Evolutionary conservation across 2,888 invertebrate species (phyloP), one percentile per base, ranked within the genome.

Genomic region (Clunio marinus): DNA sequence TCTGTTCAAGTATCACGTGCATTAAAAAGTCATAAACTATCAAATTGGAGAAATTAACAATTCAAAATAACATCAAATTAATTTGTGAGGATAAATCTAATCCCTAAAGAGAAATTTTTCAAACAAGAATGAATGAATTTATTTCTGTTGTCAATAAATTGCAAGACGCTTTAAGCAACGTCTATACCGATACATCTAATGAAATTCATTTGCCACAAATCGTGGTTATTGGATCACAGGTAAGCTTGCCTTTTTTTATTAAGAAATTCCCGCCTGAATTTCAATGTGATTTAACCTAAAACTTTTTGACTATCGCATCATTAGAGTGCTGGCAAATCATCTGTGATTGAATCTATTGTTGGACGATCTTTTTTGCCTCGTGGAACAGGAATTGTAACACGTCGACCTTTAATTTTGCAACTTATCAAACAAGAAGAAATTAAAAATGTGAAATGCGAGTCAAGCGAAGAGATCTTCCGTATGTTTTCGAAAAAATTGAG

Each of bases 111-210:
- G n/a, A n/a, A n/a, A n/a, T n/a, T n/a, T n/a, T n/a, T n/a, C n/a
- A 25, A 28, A 15, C n/a, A 46, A 81, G 74, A 78, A 99, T 99
- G 99, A 98, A 99, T 84, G 94, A 96, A 70, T 84, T 99, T 75
- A 99, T 99, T 81, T 98, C 99, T 71, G 96, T 99, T 70, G 96
- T 99, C 75, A 99, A 99, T 83, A 99, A 99, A 82, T 84, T 99
- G 72, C 99, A 99, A 84, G 99, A 99, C 84, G 99, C 99, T 72
- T 99, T 99, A 80, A 97, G 96, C 76, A 96, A 98, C 55, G 94
- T 99, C 70, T 99, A 99, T 71, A 89, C 94, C 72, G 97, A 98
- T n/a, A n/a, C n/a, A n/a, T 89, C 94, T 72, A 97, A 98, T 84
- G 90, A 93, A 72, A 91, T 99, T 76, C 96, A 98, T 81, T 84